Percentiles rank a stretch among this genome's conserved stretches.
phyloP scores from a whole-genome alignment of 2,113 vertebrate species.

The Peromyscus maniculatus region DNA sequence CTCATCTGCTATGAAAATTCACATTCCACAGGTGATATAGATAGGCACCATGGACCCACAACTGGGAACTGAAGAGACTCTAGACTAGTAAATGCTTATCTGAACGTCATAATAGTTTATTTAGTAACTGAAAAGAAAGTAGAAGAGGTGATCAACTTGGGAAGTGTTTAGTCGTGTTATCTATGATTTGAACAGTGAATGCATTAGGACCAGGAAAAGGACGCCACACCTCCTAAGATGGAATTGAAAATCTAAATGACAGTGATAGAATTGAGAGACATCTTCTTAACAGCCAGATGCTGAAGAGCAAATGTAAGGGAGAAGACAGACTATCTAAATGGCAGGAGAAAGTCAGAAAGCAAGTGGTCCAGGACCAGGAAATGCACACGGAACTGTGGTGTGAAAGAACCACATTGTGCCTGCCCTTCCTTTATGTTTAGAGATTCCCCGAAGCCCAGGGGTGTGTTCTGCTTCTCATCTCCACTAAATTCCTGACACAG shows the following conservation, averaged over 20 bases:
- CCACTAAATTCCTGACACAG: not conserved
- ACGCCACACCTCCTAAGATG: conserved; percentile 8
- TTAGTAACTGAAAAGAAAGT: conserved; percentile 44
- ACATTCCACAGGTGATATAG: not conserved
- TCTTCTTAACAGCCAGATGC: not conserved
- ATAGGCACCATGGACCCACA: not conserved
- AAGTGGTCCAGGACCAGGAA: not conserved
- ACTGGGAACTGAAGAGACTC: not conserved
- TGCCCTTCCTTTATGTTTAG: not conserved
- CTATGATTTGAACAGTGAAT: not conserved
- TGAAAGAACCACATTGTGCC: not conserved
- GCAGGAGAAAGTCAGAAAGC: conserved; percentile 18
- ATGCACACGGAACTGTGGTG: not conserved
- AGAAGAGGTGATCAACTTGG: conserved; percentile 30
- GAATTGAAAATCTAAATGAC: conserved; percentile 35
- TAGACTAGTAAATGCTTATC: not conserved
- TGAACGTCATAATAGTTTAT: conserved; percentile 44
- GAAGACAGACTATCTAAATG: not conserved
- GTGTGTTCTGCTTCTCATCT: not conserved
- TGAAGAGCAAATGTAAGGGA: not conserved
- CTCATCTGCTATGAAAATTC: conserved; percentile 25
- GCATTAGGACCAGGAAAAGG: conserved; percentile 7
- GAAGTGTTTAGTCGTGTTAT: conserved; percentile 19
- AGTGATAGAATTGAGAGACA: not conserved
- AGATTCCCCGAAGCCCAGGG: not conserved